Conservation (phyloP, 2,888 invertebrate species). For the Belgica antarctica region DNA sequence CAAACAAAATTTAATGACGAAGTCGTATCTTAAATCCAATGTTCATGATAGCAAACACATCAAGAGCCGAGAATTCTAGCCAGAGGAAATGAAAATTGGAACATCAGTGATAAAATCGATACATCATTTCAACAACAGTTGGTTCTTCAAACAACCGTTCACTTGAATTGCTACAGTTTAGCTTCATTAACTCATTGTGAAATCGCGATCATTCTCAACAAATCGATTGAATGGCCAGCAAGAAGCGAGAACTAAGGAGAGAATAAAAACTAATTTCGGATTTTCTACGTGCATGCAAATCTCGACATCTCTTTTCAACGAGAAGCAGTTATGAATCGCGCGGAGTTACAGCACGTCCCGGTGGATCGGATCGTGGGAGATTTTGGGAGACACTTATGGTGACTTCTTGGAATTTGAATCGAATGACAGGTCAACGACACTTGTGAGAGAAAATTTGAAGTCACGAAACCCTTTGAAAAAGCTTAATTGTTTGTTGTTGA, state of each 20-base stretch:
- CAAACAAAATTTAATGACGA: constrained; percentile 24
- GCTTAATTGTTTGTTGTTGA: too few species aligned
- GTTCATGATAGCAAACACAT: neutral
- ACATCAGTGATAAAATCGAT: neutral
- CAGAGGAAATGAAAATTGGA: constrained; percentile 7
- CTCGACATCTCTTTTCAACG: neutral
- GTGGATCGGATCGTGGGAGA: too few species aligned
- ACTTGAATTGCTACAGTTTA: neutral
- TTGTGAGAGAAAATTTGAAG: too few species aligned
- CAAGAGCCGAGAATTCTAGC: neutral
- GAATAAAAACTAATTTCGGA: neutral
- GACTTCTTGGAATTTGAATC: too few species aligned
- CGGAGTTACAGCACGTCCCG: too few species aligned
- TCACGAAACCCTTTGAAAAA: too few species aligned
- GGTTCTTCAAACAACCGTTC: constrained; percentile 5
- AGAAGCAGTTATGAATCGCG: too few species aligned
- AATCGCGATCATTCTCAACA: constrained; percentile 10
- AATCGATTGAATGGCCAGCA: neutral
- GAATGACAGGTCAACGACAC: too few species aligned
- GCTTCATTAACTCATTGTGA: constrained; percentile 20
- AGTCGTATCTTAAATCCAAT: constrained; percentile 21
- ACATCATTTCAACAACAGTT: constrained; percentile 12
- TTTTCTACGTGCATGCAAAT: constrained; percentile 23
- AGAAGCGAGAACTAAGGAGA: neutral
- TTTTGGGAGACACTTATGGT: too few species aligned